Evolutionary conservation across 2,888 invertebrate genomes (phyloP).

Genomic region (Dione vanillae): DNA sequence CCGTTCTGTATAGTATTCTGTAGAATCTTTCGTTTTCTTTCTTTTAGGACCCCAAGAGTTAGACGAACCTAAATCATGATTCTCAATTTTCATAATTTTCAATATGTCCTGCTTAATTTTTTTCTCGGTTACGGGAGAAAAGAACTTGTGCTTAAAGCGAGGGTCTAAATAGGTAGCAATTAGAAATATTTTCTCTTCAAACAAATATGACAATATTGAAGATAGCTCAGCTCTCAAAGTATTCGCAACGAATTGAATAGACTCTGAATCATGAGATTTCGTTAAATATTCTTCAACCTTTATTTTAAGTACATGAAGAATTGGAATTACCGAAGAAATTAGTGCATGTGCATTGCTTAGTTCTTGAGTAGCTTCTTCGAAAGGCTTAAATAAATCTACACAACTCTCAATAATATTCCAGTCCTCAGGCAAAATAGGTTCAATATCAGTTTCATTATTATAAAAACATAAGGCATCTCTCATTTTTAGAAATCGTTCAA

Average conservation of each 20-base stretch:
- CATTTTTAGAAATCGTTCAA: slow-evolving; percentile 49
- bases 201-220: slow-evolving; percentile 46
- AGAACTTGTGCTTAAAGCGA: slow-evolving; percentile 50
- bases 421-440: slow-evolving; percentile 46
- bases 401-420: slow-evolving; percentile 50
- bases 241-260: background rate
- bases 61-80: background rate
- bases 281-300: slow-evolving; percentile 49
- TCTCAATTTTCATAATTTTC: background rate
- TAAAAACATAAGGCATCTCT: slow-evolving; percentile 49
- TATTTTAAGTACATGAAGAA: slow-evolving; percentile 49
- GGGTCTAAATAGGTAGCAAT: slow-evolving; percentile 52
- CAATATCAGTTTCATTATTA: slow-evolving; percentile 42
- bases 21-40: background rate
- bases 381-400: slow-evolving; percentile 47
- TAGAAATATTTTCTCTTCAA: slow-evolving; percentile 49
- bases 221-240: slow-evolving; percentile 1
- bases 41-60: slow-evolving; percentile 1
- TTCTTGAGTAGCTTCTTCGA: slow-evolving; percentile 49
- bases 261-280: slow-evolving; percentile 36
- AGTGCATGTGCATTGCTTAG: slow-evolving; percentile 49
- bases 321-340: slow-evolving; percentile 50
- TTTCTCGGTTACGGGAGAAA: slow-evolving; percentile 8
- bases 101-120: slow-evolving; percentile 18
- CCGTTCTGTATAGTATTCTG: background rate